Base-by-base conservation (phyloP, 2,113 vertebrate species). In the Elaphurus davidianus region DNA sequence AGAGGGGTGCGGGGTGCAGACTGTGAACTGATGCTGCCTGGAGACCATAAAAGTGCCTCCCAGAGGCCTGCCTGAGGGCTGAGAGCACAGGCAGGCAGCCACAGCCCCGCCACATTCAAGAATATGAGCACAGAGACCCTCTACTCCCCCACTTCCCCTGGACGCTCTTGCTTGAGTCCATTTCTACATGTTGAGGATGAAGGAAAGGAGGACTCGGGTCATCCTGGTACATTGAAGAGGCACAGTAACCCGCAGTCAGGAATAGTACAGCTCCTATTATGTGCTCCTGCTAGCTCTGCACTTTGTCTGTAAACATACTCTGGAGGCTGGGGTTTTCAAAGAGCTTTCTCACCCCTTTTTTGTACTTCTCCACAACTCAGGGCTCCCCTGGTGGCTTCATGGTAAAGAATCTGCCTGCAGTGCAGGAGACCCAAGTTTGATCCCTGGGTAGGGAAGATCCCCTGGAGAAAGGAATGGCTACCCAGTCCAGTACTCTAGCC, bases 91-190 rank as follows among this genome's bases (percentile, higher is more conserved):
- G 43, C 33, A 91, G 33, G 36, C 17, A 17, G n/a, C 25, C 33
- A 15, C 28, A 14, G 7, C 2, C 0, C 0, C 0, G 6, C 33
- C 60, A 47, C 52, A 15, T 7, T 33, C 13, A 40, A 79, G 16
- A 52, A 54, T 52, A 14, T 3, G n/a, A 55, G 14, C 60, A 1
- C 23, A 0, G 13, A 91, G 83, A 71, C 8, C 15, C 7, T 8
- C 27, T 21, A n/a, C 43, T 23, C 52, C 36, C 15, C 21, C 47
- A 21, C n/a, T 57, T 52, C 36, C 0, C 0, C n/a, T 21, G 81
- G n/a, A 54, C 17, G 17, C 12, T 84, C 57, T 40, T 23, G 13
- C 40, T 28, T 33, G 25, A 79, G 67, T 33, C 36, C 82, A 45
- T 27, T 16, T 87, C 89, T 27, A 62, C 36, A 27, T 4, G 13